Evolutionary conservation across 2,888 invertebrate species (phyloP), one percentile per base, ranked within the genome.

Genomic region (Penaeus monodon): DNA sequence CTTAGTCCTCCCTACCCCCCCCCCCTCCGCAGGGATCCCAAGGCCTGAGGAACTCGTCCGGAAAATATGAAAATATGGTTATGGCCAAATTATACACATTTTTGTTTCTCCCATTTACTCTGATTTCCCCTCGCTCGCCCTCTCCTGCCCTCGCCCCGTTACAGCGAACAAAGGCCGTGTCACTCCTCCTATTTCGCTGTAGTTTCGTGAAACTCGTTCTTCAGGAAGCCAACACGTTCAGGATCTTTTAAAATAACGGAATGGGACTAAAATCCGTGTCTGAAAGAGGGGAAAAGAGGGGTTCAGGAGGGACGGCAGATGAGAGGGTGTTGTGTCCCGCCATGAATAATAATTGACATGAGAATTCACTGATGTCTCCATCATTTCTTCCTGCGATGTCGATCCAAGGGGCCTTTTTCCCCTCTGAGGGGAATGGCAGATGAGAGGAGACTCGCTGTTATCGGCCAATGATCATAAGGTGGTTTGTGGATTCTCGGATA

Each of bases 311-410:
- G 44, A 44, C 44, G 44, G 44, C 44, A 44, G 44, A 44, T 44
- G 44, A 33, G 76, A 66, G 49, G 74, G 22, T 33, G 74, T 63
- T 24, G 74, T 74, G 74, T 74, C 74, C 63, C 63, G 29, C 33
- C 76, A 83, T 83, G 83, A 83, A 83, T 83, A 83, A 83, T 83
- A 83, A 83, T 83, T 38, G 82, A 17, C 83, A 83, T 44, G 83
- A 83, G 76, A 83, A 74, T 63, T 63, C 29, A 74, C 63, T 63
- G 70, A 57, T 74, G 63, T 83, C 64, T 66, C 81, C 33, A 76
- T 83, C 20, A 83, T 83, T 83, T 83, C 83, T 83, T 83, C 83
- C 64, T 83, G 63, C 44, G 44, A 44, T 10, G 44, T 44, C 44
- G 44, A 44, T 44, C 44, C 44, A 44, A 44, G 44, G 44, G 44